Evolutionary conservation across 2,888 invertebrate species (phyloP).

Genomic region (Hoplodrina ambigua): DNA sequence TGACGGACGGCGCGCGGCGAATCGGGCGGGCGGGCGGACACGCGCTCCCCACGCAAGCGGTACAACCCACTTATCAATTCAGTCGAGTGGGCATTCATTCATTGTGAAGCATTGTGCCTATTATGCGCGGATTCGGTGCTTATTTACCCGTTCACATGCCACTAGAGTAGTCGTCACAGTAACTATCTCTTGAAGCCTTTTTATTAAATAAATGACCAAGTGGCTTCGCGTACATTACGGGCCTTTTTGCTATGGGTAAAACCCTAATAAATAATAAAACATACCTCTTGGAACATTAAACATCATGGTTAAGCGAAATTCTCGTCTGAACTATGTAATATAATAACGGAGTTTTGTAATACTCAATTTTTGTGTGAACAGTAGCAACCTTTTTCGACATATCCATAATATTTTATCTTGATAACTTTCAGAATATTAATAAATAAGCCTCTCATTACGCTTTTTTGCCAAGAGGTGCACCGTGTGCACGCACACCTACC

Average conservation of each 20-base stretch:
- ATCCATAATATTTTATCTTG: not conserved
- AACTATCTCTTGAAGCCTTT: constrained; percentile 55
- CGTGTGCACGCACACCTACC: too few relatives aligned
- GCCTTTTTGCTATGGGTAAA: constrained; percentile 4
- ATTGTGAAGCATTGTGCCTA: constrained; percentile 87
- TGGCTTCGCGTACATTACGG: not conserved
- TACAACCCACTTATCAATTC: constrained; percentile 90
- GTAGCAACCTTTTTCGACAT: not conserved
- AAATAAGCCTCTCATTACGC: too few relatives aligned
- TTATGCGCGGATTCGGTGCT: constrained; percentile 85
- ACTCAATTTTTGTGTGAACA: not conserved
- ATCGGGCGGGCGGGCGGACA: constrained; percentile 77
- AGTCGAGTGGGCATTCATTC: constrained; percentile 89
- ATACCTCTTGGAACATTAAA: constrained; percentile 36
- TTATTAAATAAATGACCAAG: constrained; percentile 12
- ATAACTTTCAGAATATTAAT: too few relatives aligned
- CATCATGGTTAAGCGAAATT: constrained; percentile 1
- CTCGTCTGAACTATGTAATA: not conserved
- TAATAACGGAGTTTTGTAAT: too few relatives aligned
- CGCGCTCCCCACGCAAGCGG: constrained; percentile 75
- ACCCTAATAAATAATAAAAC: constrained; percentile 37
- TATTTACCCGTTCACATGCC: constrained; percentile 83
- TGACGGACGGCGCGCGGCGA: constrained; percentile 46
- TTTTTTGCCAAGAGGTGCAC: too few relatives aligned
- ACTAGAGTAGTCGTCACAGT: constrained; percentile 61